Conservation (phyloP, 2,113 vertebrate species). For the Azemiops feae region DNA sequence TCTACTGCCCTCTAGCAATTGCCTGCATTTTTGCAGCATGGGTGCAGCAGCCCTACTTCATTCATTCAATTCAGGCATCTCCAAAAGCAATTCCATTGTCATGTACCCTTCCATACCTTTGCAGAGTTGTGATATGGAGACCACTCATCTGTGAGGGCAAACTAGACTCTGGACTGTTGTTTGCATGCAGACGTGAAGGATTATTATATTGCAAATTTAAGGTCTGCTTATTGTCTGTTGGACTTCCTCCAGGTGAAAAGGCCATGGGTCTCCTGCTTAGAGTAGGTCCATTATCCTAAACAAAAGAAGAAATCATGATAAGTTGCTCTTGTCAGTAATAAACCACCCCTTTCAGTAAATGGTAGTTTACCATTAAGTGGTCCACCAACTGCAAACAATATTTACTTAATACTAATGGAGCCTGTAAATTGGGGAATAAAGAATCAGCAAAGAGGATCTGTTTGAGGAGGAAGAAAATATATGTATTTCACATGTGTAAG, state of each 20-base stretch:
- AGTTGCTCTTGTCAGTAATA: fast-evolving
- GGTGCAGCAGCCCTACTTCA: background rate
- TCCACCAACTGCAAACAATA: background rate
- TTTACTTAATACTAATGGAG: background rate
- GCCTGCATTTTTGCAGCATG: background rate
- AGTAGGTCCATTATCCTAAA: slow-evolving; percentile 80
- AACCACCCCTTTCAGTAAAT: background rate
- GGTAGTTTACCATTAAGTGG: background rate
- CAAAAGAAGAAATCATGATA: slow-evolving; percentile 33
- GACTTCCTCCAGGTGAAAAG: slow-evolving; percentile 61
- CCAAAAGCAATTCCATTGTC: background rate
- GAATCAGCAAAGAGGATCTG: background rate
- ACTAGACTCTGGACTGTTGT: slow-evolving; percentile 70
- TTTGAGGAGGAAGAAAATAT: slow-evolving; percentile 13
- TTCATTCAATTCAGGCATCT: background rate
- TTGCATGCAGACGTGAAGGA: slow-evolving; percentile 70
- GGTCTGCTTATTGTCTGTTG: slow-evolving; percentile 72
- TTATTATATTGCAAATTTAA: slow-evolving; percentile 78
- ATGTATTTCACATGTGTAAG: background rate
- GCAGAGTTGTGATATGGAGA: slow-evolving; percentile 78
- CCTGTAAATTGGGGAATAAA: background rate
- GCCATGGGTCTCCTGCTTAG: slow-evolving; percentile 68
- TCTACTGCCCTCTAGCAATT: background rate
- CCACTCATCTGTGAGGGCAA: slow-evolving; percentile 82
- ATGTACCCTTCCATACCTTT: slow-evolving; percentile 73